phyloP scores from a whole-genome alignment of 1,140 invertebrate species.

The Microplitis mediator region DNA sequence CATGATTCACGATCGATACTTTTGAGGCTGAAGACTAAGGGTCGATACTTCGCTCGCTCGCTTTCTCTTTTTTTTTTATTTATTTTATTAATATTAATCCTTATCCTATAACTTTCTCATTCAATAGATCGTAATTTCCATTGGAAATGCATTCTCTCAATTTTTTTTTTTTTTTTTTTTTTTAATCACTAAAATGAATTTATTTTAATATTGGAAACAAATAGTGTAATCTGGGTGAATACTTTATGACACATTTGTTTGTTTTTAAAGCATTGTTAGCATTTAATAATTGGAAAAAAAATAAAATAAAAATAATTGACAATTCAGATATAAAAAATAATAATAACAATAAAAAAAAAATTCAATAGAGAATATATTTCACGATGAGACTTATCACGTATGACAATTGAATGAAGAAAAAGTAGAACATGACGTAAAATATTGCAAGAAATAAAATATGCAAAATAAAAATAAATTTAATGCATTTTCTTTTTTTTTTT shows the following conservation, averaged over 20 bases:
- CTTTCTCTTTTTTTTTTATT: background rate
- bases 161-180: background rate
- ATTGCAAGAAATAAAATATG: no score
- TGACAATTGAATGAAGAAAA: background rate
- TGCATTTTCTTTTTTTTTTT: background rate
- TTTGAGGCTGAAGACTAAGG: slow-evolving; percentile 7
- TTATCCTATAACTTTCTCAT: slow-evolving; percentile 1
- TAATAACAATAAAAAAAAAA: background rate
- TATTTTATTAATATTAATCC: background rate
- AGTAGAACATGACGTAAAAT: background rate
- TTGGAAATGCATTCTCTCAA: background rate
- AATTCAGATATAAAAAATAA: background rate
- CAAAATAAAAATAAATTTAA: background rate
- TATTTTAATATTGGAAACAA: background rate
- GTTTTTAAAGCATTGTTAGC: no score
- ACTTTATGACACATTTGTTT: no score
- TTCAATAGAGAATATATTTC: slow-evolving; percentile 16
- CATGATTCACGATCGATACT: slow-evolving; percentile 22
- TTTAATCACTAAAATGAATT: background rate
- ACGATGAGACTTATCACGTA: slow-evolving; percentile 10
- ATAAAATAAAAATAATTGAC: background rate
- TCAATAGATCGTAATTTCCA: slow-evolving; percentile 11
- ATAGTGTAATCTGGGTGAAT: no score
- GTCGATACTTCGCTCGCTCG: slow-evolving; percentile 5
- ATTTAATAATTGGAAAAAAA: background rate